phyloP scores from a whole-genome alignment of 37 sponge, comb jelly and placozoan genomes.

The Geodia barretti region DNA sequence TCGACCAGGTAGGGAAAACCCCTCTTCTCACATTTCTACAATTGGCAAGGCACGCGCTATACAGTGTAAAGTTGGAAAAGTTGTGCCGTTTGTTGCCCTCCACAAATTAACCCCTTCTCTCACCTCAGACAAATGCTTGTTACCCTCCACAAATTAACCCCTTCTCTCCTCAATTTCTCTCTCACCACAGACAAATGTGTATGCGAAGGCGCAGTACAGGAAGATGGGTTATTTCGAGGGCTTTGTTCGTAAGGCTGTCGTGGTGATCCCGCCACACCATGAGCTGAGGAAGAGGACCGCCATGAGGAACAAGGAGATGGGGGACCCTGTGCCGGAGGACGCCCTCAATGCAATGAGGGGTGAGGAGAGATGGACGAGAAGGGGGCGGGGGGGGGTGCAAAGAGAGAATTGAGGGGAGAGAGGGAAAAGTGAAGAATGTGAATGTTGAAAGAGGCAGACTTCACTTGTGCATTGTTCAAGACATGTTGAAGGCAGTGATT shows the following conservation, averaged over 20 bases:
- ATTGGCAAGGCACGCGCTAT: neutral
- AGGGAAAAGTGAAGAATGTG: neutral
- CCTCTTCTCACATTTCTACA: slow-evolving; percentile 2
- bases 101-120: neutral
- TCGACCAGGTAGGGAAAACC: slow-evolving; percentile 83
- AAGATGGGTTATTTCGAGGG: slow-evolving; percentile 80
- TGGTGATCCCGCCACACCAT: slow-evolving; percentile 71
- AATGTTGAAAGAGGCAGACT: neutral
- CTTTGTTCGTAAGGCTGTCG: slow-evolving; percentile 72
- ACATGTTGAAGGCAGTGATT: too few species aligned
- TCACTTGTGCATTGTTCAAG: too few species aligned
- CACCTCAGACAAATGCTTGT: neutral
- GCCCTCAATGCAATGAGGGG: slow-evolving; percentile 84
- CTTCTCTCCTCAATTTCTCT: neutral
- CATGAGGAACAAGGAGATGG: slow-evolving; percentile 50
- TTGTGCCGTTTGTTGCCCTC: neutral
- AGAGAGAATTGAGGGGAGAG: neutral
- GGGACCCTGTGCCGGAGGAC: slow-evolving; percentile 56
- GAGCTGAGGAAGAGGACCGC: slow-evolving; percentile 68
- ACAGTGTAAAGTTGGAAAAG: too few species aligned
- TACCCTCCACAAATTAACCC: neutral
- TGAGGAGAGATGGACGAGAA: neutral
- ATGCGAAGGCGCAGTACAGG: slow-evolving; percentile 58
- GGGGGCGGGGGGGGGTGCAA: neutral
- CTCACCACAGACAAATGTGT: slow-evolving; percentile 80